Evolutionary conservation across 2,113 vertebrate species (phyloP).

Genomic region (Opisthocomus hoazin): DNA sequence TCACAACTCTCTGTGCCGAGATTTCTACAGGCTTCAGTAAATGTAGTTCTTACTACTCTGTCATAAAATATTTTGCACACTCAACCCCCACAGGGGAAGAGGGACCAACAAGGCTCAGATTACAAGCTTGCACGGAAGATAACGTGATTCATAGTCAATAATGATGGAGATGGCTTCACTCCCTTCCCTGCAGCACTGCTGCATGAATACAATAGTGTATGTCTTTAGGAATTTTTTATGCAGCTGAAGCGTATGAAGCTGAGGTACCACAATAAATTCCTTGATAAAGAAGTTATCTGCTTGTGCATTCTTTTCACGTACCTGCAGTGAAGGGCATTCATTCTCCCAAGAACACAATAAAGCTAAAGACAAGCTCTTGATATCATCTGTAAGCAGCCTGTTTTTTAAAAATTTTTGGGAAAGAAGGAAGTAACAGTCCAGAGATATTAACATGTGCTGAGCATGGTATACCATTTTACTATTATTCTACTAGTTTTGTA

Average conservation of each 20-base stretch:
- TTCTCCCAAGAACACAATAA: neutral
- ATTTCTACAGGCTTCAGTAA: neutral
- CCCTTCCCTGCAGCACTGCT: neutral
- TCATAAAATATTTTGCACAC: neutral
- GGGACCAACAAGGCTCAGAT: neutral
- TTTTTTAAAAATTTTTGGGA: neutral
- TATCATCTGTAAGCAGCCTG: neutral
- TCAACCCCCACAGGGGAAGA: neutral
- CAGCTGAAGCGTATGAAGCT: neutral
- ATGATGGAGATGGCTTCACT: neutral
- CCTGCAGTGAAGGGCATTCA: neutral
- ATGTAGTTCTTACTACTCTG: neutral
- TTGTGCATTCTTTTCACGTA: neutral
- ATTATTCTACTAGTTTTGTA: neutral
- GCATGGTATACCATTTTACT: neutral
- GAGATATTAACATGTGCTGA: neutral
- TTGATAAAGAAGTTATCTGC: neutral
- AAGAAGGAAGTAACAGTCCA: neutral
- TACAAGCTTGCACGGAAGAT: neutral
- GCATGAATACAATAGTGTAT: neutral
- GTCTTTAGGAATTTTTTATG: neutral
- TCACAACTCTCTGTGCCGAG: neutral
- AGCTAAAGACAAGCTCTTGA: neutral
- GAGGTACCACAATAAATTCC: neutral
- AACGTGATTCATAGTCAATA: neutral